Conservation (phyloP, 2,113 vertebrate species). For the Oostethus manadensis region DNA sequence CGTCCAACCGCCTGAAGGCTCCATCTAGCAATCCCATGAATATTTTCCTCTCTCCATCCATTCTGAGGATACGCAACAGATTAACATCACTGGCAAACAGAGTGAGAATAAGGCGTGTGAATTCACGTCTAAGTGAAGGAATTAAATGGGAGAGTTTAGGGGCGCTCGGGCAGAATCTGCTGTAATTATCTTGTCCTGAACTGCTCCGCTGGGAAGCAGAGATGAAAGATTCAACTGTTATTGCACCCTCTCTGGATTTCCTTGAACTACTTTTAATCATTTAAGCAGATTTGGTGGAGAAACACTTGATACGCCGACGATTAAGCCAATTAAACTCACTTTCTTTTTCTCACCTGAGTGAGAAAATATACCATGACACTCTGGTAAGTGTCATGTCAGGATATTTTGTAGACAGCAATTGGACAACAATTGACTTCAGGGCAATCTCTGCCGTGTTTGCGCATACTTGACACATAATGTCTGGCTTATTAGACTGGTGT, state of each 20-base stretch:
- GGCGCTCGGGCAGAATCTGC: conserved; percentile 34
- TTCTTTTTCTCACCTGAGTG: conserved; percentile 5
- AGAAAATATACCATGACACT: background rate
- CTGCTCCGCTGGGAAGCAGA: conserved; percentile 28
- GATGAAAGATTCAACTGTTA: conserved; percentile 42
- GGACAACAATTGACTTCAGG: background rate
- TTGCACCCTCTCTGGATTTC: conserved; percentile 29
- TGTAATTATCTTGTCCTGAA: conserved; percentile 42
- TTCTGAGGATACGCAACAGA: conserved; percentile 20
- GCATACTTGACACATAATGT: too few relatives aligned
- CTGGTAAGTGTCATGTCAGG: background rate
- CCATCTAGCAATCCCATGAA: conserved; percentile 1
- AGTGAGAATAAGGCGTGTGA: conserved; percentile 15
- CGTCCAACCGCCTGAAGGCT: background rate
- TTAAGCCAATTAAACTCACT: conserved; percentile 30
- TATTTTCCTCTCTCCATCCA: background rate
- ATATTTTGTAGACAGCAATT: background rate
- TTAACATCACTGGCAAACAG: conserved; percentile 21
- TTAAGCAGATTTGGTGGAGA: conserved; percentile 31
- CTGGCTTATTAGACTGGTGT: too few relatives aligned
- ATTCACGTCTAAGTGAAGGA: conserved; percentile 19
- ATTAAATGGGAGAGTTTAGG: conserved; percentile 21
- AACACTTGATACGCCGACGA: conserved; percentile 18
- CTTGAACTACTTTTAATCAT: conserved; percentile 37
- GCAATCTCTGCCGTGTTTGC: too few relatives aligned